Percentiles rank a stretch among this genome's conserved stretches.
Evolutionary conservation across 1,140 invertebrate genomes (phyloP).

Genomic region (Leptestheria dahalacensis): DNA sequence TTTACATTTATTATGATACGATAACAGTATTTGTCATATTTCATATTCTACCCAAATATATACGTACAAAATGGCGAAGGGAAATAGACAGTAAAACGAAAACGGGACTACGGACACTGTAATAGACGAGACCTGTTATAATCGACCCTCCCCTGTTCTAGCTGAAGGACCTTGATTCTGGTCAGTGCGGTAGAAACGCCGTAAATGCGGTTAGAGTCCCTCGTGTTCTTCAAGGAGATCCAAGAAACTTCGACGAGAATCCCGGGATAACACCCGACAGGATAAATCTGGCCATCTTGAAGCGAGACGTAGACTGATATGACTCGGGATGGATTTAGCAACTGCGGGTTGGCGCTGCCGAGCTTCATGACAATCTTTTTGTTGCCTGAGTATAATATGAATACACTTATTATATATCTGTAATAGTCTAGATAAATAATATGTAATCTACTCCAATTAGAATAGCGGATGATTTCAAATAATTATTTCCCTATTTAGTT

Average conservation of each 20-base stretch:
- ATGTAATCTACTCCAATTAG: not conserved
- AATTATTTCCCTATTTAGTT: no score
- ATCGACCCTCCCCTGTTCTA: not conserved
- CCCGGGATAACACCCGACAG: not conserved
- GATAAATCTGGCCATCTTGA: conserved; percentile 4
- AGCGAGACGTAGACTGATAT: not conserved
- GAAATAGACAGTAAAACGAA: not conserved
- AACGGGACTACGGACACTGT: not conserved
- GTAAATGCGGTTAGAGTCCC: not conserved
- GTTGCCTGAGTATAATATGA: not conserved
- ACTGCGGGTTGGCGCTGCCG: not conserved
- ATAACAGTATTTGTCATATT: no score
- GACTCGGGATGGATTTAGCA: not conserved
- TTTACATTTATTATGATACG: no score
- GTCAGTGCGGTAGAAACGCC: not conserved
- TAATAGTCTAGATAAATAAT: not conserved
- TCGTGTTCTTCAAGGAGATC: not conserved
- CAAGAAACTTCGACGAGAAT: conserved; percentile 1
- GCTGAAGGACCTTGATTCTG: not conserved
- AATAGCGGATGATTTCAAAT: no score
- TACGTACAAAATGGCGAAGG: no score
- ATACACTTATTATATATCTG: not conserved
- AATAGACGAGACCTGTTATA: not conserved
- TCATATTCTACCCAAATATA: no score
- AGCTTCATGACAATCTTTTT: conserved; percentile 7